Percentiles rank a stretch among this genome's conserved stretches.
phyloP scores from a whole-genome alignment of 2,113 vertebrate species.

The Oryzias javanicus region DNA sequence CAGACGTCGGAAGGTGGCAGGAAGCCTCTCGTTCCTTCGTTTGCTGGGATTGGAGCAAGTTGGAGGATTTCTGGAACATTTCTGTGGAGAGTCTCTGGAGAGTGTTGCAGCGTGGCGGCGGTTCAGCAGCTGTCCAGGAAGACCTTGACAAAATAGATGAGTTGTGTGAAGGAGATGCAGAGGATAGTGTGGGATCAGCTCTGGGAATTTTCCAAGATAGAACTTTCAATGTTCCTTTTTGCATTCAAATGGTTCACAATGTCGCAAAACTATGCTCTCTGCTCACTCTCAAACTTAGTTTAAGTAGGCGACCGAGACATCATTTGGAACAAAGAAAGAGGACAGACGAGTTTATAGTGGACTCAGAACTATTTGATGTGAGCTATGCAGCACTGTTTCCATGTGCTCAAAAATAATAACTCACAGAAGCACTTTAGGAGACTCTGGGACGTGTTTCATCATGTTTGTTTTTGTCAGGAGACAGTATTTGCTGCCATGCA shows the following conservation, averaged over 20 bases:
- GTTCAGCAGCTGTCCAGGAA: conserved; percentile 49
- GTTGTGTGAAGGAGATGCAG: conserved; percentile 33
- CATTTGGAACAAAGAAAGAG: no score
- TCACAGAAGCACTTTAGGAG: not conserved
- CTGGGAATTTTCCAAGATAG: not conserved
- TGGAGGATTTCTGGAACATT: conserved; percentile 28
- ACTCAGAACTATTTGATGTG: no score
- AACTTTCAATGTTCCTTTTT: not conserved
- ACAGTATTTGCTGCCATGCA: no score
- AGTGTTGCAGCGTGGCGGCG: conserved; percentile 34
- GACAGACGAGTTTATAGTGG: no score
- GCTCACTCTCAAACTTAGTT: no score
- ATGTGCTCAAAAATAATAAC: not conserved
- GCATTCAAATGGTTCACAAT: not conserved
- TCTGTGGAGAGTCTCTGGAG: conserved; percentile 43
- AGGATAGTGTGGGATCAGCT: conserved; percentile 2
- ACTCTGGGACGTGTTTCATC: no score
- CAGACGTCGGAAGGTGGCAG: not conserved
- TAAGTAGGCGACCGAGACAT: no score
- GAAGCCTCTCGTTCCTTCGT: not conserved
- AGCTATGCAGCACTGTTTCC: no score
- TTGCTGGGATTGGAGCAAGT: conserved; percentile 10
- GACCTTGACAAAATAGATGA: conserved; percentile 61
- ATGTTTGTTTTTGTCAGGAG: no score
- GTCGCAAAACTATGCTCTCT: not conserved